Percentiles rank a stretch among this genome's conserved stretches.
These are phyloP conservation scores for Colossoma macropomum DNA, from an alignment of 2,113 vertebrate genomes.

Conservation along the genomic window DNA sequence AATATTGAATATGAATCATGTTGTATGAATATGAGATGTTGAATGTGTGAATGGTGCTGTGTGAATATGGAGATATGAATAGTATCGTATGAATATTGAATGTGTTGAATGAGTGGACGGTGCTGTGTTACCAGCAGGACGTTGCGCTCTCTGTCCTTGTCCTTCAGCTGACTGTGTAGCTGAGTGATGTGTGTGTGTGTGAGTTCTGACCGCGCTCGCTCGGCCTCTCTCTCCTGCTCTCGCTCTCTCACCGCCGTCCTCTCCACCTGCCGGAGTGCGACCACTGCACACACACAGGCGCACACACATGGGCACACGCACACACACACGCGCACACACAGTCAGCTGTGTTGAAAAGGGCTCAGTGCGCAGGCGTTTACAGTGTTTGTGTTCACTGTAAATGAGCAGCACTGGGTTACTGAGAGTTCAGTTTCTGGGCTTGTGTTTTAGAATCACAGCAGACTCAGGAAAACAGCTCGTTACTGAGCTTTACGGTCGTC, in stretches of 20 bases:
- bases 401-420: no score
- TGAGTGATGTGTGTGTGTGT: constrained; percentile 59
- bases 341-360: constrained; percentile 6
- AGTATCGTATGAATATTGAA: no score
- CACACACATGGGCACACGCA: no score
- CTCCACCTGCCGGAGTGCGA: constrained; percentile 75
- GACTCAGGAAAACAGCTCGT: no score
- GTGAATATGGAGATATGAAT: no score
- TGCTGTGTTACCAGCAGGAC: constrained; percentile 58
- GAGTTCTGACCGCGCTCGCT: constrained; percentile 49
- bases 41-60: constrained; percentile 2
- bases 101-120: constrained; percentile 2
- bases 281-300: constrained; percentile 66
- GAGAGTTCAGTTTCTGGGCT: no score
- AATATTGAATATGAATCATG: no score
- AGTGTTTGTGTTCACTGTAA: no score
- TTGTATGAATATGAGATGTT: neutral
- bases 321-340: constrained; percentile 34
- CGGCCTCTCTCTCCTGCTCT: constrained; percentile 59
- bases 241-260: constrained; percentile 65
- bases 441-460: no score
- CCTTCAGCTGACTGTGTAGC: constrained; percentile 61
- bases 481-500: no score
- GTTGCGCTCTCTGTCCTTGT: constrained; percentile 63
- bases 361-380: no score